phyloP scores from a whole-genome alignment of 2,888 invertebrate genomes.

The Diploptera punctata region DNA sequence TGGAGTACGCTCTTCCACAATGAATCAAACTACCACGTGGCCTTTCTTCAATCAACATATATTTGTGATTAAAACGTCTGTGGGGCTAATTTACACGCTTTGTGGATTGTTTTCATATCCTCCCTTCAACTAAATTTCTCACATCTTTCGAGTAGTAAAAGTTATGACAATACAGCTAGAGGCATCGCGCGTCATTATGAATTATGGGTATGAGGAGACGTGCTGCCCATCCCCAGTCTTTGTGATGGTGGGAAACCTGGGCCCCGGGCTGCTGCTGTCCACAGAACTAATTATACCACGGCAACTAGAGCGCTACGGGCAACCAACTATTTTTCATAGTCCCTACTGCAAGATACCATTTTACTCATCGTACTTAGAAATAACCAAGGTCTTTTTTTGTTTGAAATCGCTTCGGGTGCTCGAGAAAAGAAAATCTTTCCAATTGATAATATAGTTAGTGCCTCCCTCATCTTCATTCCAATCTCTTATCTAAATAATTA shows the following conservation, averaged over 20 bases:
- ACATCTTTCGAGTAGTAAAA: neutral
- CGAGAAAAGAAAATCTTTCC: neutral
- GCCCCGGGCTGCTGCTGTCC: slow-evolving; percentile 10
- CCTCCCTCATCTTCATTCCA: no score
- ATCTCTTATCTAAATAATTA: no score
- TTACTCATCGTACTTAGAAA: neutral
- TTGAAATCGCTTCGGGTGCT: neutral
- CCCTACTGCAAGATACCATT: neutral
- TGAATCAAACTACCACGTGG: no score
- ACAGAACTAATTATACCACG: slow-evolving; percentile 9
- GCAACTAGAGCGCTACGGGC: neutral
- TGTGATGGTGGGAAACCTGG: slow-evolving; percentile 27
- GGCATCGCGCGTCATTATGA: slow-evolving; percentile 6
- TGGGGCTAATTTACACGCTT: neutral
- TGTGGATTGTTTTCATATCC: neutral
- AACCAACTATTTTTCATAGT: slow-evolving; percentile 2
- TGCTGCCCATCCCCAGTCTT: neutral
- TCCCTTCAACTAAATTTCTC: slow-evolving; percentile 2
- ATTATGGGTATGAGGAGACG: neutral
- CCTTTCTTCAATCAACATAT: neutral
- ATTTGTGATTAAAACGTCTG: neutral
- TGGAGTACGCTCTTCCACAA: no score
- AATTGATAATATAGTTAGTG: slow-evolving; percentile 6
- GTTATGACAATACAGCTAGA: neutral
- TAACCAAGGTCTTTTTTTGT: neutral